Conservation (phyloP, 1,140 invertebrate species). For the Delia radicum region DNA sequence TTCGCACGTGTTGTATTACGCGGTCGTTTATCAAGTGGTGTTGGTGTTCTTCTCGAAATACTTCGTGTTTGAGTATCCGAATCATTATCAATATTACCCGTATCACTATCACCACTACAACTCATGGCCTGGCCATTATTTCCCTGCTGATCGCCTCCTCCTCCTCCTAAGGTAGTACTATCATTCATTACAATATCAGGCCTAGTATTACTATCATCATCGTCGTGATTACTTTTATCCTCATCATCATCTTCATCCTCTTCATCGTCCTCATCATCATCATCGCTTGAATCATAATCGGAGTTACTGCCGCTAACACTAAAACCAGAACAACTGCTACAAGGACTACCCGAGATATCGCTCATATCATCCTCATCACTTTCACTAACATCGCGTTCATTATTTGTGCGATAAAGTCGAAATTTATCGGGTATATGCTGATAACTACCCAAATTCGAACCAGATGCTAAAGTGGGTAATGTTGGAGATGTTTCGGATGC, state of each 20-base stretch:
- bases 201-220: constrained; percentile 24
- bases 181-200: constrained; percentile 33
- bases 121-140: constrained; percentile 18
- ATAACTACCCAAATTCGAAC: constrained; percentile 39
- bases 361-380: constrained; percentile 46
- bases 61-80: constrained; percentile 28
- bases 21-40: constrained; percentile 32
- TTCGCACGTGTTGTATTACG: constrained; percentile 8
- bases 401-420: constrained; percentile 52
- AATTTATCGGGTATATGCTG: constrained; percentile 55
- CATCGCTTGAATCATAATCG: constrained; percentile 44
- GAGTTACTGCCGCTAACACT: constrained; percentile 50
- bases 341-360: constrained; percentile 50
- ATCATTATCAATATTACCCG: not conserved
- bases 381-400: constrained; percentile 46
- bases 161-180: constrained; percentile 31
- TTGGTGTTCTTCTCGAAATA: constrained; percentile 33
- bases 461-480: constrained; percentile 18
- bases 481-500: constrained; percentile 16
- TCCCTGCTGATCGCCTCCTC: constrained; percentile 29
- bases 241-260: constrained; percentile 39
- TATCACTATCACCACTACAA: constrained; percentile 20
- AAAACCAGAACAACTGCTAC: constrained; percentile 53
- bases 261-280: constrained; percentile 47
- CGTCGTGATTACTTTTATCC: constrained; percentile 41